phyloP scores from a whole-genome alignment of 2,113 vertebrate genomes.

The Rostratula benghalensis region DNA sequence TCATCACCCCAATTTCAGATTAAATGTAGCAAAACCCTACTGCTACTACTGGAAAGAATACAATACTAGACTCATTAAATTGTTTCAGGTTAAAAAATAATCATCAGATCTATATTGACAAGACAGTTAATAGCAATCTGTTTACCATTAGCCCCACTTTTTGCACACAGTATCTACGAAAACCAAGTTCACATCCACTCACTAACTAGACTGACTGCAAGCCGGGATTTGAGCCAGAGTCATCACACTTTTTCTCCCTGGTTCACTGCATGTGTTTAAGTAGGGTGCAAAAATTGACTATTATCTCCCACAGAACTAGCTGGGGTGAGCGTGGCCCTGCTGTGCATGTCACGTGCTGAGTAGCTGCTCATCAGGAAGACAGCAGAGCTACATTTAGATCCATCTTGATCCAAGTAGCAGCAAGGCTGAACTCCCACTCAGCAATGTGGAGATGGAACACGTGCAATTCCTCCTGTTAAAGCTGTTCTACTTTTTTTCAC shows the following conservation, averaged over 20 bases:
- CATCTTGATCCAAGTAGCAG: neutral
- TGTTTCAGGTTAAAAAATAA: neutral
- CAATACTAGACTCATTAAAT: neutral
- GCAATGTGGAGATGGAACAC: neutral
- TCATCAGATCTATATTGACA: neutral
- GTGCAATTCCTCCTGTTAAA: neutral
- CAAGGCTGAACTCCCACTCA: slow-evolving; percentile 4
- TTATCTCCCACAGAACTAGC: neutral
- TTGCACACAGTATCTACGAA: neutral
- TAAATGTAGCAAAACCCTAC: neutral
- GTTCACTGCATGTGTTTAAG: neutral
- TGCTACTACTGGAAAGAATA: neutral
- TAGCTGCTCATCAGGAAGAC: neutral
- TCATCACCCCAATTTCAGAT: neutral
- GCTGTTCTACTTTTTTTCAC: neutral
- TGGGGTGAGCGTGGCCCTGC: neutral
- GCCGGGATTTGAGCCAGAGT: neutral
- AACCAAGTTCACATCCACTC: neutral
- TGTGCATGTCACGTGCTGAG: neutral
- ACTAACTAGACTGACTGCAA: neutral
- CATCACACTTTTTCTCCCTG: neutral
- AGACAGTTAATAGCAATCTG: neutral
- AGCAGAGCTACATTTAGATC: neutral
- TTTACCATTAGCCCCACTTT: neutral
- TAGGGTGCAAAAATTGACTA: neutral